Percentiles rank a stretch among this genome's conserved stretches.
These are phyloP conservation scores for Sminthopsis crassicaudata DNA, from an alignment of 2,113 vertebrate species.

Conservation along the genomic window DNA sequence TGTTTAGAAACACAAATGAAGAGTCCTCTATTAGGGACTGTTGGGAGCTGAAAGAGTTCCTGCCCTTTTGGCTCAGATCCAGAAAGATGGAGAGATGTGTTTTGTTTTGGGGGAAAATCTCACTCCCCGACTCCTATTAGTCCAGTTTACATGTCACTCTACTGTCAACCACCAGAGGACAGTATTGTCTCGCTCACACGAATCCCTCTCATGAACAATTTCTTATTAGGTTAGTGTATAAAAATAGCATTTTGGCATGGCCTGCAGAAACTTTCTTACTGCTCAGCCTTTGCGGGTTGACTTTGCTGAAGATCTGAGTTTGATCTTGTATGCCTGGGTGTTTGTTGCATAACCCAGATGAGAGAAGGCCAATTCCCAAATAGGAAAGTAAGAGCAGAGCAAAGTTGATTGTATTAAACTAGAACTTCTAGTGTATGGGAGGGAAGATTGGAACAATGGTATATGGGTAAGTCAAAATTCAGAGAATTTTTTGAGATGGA, in stretches of 20 bases:
- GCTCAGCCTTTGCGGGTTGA: no score
- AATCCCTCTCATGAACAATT: not conserved
- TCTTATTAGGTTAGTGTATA: not conserved
- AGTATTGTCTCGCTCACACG: not conserved
- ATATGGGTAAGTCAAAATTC: not conserved
- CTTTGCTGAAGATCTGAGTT: not conserved
- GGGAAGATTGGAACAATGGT: not conserved
- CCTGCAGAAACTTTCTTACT: no score
- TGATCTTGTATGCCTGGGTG: not conserved
- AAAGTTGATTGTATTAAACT: no score
- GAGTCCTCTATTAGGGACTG: not conserved
- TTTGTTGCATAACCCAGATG: not conserved
- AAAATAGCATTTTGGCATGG: not conserved
- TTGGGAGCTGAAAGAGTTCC: not conserved
- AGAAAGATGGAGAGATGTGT: not conserved
- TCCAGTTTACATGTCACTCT: not conserved
- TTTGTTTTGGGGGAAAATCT: not conserved
- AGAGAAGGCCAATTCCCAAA: not conserved
- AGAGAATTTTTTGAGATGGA: not conserved
- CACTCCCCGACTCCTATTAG: not conserved
- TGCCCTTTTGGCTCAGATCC: not conserved
- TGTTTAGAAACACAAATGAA: not conserved
- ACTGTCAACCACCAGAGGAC: slow-evolving; percentile 53
- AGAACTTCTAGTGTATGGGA: not conserved
- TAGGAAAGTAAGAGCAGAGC: not conserved